phyloP scores from a whole-genome alignment of 2,888 invertebrate species.

The Phytoseiulus persimilis region DNA sequence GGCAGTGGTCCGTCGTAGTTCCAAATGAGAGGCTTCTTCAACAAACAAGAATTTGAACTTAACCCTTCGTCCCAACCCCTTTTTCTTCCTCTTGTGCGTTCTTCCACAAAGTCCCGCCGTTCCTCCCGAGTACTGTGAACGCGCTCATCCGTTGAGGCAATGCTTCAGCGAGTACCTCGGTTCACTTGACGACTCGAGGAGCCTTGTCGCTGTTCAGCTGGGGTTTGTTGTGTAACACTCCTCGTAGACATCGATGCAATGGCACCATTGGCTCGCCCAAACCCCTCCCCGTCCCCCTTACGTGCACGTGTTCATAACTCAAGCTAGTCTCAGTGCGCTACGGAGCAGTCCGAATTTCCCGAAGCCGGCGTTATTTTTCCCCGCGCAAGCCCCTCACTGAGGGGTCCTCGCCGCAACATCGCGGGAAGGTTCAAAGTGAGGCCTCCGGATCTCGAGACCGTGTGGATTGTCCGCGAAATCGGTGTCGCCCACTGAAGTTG shows the following conservation, averaged over 20 bases:
- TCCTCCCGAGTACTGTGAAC: constrained; percentile 6
- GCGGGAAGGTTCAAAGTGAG: too few species aligned
- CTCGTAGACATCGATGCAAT: background rate
- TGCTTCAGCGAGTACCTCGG: background rate
- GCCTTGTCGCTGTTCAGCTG: background rate
- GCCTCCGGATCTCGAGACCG: too few species aligned
- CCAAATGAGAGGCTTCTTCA: constrained; percentile 5
- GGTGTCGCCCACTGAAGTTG: too few species aligned
- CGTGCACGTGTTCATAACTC: too few species aligned
- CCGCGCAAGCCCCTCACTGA: too few species aligned
- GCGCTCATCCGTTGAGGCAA: background rate
- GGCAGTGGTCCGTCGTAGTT: background rate
- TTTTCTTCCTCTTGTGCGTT: background rate
- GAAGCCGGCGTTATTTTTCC: too few species aligned
- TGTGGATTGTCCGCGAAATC: too few species aligned
- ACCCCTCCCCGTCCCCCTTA: background rate
- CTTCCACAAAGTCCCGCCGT: background rate
- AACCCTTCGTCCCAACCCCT: background rate
- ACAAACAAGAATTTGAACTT: constrained; percentile 18
- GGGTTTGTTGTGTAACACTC: background rate
- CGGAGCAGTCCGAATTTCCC: too few species aligned
- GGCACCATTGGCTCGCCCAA: background rate
- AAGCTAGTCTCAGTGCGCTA: too few species aligned
- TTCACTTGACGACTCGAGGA: background rate
- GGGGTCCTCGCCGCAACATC: too few species aligned